phyloP scores from a whole-genome alignment of 2,797 vertebrate genomes.

The Esox lucius region DNA sequence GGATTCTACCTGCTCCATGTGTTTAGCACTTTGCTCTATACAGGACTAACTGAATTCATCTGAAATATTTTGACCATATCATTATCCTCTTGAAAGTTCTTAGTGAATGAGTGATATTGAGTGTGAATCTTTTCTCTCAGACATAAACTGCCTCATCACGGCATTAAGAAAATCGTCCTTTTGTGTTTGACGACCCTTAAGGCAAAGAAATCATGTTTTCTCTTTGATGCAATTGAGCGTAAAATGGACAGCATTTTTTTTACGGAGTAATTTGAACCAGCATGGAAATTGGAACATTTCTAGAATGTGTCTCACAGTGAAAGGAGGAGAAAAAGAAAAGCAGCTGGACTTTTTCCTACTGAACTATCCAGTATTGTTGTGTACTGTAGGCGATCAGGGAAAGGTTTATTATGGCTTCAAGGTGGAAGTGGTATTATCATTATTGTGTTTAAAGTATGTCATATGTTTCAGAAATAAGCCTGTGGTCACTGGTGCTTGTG shows the following conservation, averaged over 20 bases:
- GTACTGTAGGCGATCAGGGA: not conserved
- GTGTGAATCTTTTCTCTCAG: not conserved
- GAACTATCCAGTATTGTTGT: not conserved
- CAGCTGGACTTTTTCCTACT: not conserved
- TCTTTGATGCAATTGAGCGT: constrained; percentile 48
- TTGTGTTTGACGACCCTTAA: not conserved
- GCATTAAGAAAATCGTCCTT: not conserved
- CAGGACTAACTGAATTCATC: not conserved
- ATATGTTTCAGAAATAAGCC: constrained; percentile 2
- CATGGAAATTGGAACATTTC: constrained; percentile 29
- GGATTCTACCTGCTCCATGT: not conserved
- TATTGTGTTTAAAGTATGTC: not conserved
- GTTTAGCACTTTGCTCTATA: not conserved
- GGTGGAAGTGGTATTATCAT: constrained; percentile 7
- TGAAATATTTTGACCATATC: not conserved
- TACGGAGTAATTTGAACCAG: constrained; percentile 21
- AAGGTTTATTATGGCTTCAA: constrained; percentile 10
- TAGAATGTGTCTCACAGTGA: constrained; percentile 1
- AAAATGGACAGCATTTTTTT: constrained; percentile 47
- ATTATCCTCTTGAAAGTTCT: not conserved
- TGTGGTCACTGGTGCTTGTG: not conserved
- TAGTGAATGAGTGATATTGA: not conserved
- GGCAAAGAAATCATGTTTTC: not conserved
- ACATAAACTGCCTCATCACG: not conserved
- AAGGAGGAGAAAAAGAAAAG: not conserved